A percentile compares a stretch with the other conserved stretches of the same genome.
phyloP scores from a whole-genome alignment of 2,888 invertebrate species.

The Latrodectus hesperus region DNA sequence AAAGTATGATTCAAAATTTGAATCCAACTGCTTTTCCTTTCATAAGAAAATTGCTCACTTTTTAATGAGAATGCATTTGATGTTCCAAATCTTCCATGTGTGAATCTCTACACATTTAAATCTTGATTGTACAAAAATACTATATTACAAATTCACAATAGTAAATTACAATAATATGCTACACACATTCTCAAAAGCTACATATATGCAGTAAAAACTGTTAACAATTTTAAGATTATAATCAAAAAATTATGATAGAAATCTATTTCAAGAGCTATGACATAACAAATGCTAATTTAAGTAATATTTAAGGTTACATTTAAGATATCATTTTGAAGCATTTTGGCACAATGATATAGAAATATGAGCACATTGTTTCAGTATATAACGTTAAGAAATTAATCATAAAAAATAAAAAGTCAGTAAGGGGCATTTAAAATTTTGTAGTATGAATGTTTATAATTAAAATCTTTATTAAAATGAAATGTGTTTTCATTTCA shows the following conservation, averaged over 20 bases:
- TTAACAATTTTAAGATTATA: too few species aligned
- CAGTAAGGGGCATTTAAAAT: too few species aligned
- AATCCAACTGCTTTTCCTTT: background rate
- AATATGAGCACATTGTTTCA: background rate
- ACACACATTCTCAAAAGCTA: background rate
- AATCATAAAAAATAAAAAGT: too few species aligned
- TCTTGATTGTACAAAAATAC: slow-evolving; percentile 29
- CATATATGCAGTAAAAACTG: background rate
- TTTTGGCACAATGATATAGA: background rate
- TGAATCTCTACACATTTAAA: slow-evolving; percentile 1
- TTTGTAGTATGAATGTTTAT: too few species aligned
- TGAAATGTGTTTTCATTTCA: too few species aligned
- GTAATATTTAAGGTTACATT: too few species aligned
- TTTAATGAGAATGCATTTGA: background rate
- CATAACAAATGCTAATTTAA: too few species aligned
- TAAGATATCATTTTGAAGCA: background rate
- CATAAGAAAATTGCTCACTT: background rate
- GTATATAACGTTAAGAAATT: too few species aligned
- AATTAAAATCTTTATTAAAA: too few species aligned
- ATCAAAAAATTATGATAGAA: too few species aligned
- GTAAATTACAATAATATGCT: slow-evolving; percentile 4
- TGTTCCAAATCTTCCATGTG: background rate
- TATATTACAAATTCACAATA: slow-evolving; percentile 38
- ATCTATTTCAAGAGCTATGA: too few species aligned
- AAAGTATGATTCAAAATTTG: background rate